phyloP scores from a whole-genome alignment of 2,113 vertebrate genomes.

The Numida meleagris region DNA sequence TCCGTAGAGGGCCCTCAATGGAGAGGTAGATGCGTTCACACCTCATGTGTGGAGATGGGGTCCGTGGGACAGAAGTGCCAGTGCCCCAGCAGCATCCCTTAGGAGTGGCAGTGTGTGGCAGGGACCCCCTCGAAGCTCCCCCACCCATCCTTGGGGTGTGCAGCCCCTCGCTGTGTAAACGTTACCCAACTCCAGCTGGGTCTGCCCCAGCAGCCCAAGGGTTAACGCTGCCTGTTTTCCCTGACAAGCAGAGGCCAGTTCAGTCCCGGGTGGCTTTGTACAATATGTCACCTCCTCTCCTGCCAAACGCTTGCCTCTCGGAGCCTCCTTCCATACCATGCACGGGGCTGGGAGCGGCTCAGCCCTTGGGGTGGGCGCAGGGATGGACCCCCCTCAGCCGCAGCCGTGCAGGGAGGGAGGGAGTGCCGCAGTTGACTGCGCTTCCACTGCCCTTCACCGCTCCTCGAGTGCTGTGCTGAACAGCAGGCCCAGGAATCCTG shows the following conservation, averaged over 20 bases:
- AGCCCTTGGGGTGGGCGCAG: not conserved
- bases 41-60: fast-evolving
- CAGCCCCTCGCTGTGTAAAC: not conserved
- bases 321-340: not conserved
- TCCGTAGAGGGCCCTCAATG: not conserved
- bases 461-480: not conserved
- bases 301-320: slow-evolving; percentile 74
- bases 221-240: slow-evolving; percentile 70
- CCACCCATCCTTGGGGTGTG: fast-evolving
- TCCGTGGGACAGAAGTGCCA: not conserved
- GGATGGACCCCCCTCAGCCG: not conserved
- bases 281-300: slow-evolving; percentile 77
- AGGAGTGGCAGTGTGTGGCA: not conserved
- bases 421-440: not conserved
- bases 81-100: fast-evolving
- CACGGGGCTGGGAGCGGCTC: not conserved
- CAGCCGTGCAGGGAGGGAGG: fast-evolving
- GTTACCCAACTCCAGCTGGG: not conserved
- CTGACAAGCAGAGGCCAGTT: slow-evolving; percentile 65
- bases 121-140: not conserved
- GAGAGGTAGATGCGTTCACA: not conserved
- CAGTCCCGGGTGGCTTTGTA: slow-evolving; percentile 69
- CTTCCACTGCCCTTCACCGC: not conserved
- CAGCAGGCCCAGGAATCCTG: not conserved
- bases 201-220: slow-evolving; percentile 35